Evolutionary conservation across 1,140 invertebrate species (phyloP), one percentile per base, ranked within the genome.

Genomic region (Mycetomoellerius zeteki): DNA sequence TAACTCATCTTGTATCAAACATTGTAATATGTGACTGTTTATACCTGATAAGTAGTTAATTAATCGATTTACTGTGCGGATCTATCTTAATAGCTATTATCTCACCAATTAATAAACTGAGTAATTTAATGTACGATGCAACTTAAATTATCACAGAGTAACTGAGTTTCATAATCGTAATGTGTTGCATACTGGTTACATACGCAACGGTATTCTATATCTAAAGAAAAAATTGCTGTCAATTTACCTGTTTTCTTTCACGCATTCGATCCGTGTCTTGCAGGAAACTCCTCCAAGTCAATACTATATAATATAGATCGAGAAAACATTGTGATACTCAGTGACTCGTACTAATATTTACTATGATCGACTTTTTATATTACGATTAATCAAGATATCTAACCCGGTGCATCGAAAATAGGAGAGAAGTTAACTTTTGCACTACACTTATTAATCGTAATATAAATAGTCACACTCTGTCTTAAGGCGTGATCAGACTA

Each of bases 251-350:
- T 73, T 60, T 73, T 72, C 6, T 73, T 21, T 30, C 33, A 14
- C 6, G 24, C 43, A 69, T 19, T 77, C 3, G 43, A 72, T 43
- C 6, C 12, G 24, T 37, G n/a, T 72, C 75, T 24, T 27, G 14
- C 27, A 58, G 72, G 33, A 89, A 80, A 86, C 82, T 89, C 87
- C 78, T 90, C 52, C 52, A 86, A 91, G 89, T 90, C 87, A 89
- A 89, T 91, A 91, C 71, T 77, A 77, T 91, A 43, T 43, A 43
- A 43, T 54, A 37, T 72, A 47, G 33, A 69, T 12, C 14, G 21
- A 24, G 2, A 50, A 37, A 67, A 77, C 52, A 33, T 86, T 86
- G 65, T 88, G 89, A 91, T 84, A 88, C 82, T 90, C 82, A 80
- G 82, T 90, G 65, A 86, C 60, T 90, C 77, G 27, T 60, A 80